Base-by-base conservation (phyloP, 2,888 invertebrate genomes). In the Tridacna crocea region DNA sequence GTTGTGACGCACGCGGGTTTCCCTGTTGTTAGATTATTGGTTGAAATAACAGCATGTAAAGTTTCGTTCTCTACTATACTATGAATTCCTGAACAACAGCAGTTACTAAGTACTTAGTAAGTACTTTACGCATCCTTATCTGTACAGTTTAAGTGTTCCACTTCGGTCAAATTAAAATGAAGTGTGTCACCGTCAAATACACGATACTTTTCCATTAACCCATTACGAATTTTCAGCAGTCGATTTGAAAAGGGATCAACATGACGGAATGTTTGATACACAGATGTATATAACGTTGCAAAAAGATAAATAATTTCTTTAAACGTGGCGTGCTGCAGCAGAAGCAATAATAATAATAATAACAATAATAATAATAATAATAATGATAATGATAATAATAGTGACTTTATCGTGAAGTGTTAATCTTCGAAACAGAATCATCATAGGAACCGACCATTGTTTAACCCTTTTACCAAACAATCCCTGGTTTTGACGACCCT, bases 1-100 rank as follows among this genome's bases (percentile, higher is more conserved):
- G 66, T 12, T 36, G 36, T 66, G 66, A 66, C 66, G 66, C 15
- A 26, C 27, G 17, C 27, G 66, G 66, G 66, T 13, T 66, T 36
- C 27, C 66, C 66, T 36, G 36, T 27, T 6, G 36, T 66, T 4
- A 22, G 17, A 15, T 15, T 66, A 66, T 66, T 66, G 66, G 66
- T 36, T 15, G 66, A 66, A 27, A 63, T 17, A n/a, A 55, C 55
- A 55, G n/a, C 17, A 2, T 17, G 19, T 55, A n/a, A 19, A n/a
- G 55, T 2, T 55, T 55, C 10, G 17, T 55, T 55, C 55, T 10
- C 10, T 19, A n/a, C n/a, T 17, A 55, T n/a, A n/a, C 55, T 55
- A 55, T 17, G 2, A 55, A n/a, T 6, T n/a, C 1, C n/a, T 10
- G 19, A 55, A 2, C 17, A 19, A 17, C 17, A 19, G n/a, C 17